Base-by-base conservation (phyloP, 2,797 vertebrate genomes). In the Gallirallus australis region DNA sequence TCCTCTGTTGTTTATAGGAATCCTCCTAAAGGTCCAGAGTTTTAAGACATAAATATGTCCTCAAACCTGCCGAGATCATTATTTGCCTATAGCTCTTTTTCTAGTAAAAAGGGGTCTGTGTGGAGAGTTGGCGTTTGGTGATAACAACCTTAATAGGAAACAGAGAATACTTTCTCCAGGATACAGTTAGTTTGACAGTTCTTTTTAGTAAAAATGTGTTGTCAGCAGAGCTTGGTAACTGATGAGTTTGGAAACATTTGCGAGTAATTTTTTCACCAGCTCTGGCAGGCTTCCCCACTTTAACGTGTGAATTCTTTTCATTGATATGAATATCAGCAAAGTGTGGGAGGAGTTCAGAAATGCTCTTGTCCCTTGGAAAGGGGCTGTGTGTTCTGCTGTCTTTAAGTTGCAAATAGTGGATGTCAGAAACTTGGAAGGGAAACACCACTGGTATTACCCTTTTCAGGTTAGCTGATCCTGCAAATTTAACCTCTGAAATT, bases 161-260 rank as follows among this genome's bases (percentile, higher is more conserved):
- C 31, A 50, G 63, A 18, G 42, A 45, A 19, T 45, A 45, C 18
- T 57, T 89, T 91, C 47, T 80, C 33, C 16, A 63, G 71, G 30
- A 76, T 47, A 79, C 87, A 86, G 45, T 45, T 31, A 30, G 48
- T 90, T 90, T 92, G 86, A 89, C 77, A 78, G 61, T 68, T 93
- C 37, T 57, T 7, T 45, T 68, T 94, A 73, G 77, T 77, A 70
- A 93, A 86, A 93, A 78, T 57, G 59, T 71, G 45, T 50, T 93
- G 88, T 96, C 89, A 94, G 83, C 54, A 88, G 80, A 90, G 65
- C 80, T 56, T 72, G 54, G 57, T 86, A 92, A 65, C 53, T 81
- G 86, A 81, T 71, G 77, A 93, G 57, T 93, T 92, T 92, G 61
- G 83, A 95, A 96, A 89, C 70, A 86, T 45, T 88, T 6, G 7